Percentiles rank a stretch among this genome's conserved stretches.
phyloP scores from a whole-genome alignment of 1,140 invertebrate genomes.

The Diorhabda carinulata region DNA sequence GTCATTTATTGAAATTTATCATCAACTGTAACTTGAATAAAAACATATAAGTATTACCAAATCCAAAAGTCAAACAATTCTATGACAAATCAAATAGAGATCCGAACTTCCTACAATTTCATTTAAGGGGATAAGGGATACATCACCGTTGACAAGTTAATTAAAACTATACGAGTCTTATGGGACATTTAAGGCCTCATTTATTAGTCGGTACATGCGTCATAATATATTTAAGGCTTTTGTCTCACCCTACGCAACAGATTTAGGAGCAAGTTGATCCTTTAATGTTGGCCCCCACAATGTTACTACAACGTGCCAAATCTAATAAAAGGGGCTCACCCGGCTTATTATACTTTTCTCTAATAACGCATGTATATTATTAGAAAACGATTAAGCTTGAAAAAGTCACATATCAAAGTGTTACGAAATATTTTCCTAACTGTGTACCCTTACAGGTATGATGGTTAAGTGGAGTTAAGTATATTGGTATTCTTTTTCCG shows the following conservation, averaged over 20 bases:
- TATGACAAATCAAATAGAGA: neutral
- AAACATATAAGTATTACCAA: too few species aligned
- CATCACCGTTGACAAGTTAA: conserved; percentile 17
- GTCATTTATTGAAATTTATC: too few species aligned
- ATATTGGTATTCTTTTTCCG: too few species aligned
- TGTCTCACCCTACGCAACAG: conserved; percentile 2
- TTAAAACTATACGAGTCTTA: conserved; percentile 16
- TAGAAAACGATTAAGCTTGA: too few species aligned
- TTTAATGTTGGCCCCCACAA: conserved; percentile 14
- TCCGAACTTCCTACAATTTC: neutral
- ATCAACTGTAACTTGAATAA: too few species aligned
- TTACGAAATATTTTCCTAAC: too few species aligned
- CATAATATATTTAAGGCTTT: conserved; percentile 19
- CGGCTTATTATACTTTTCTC: neutral
- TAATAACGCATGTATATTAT: too few species aligned
- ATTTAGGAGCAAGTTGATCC: conserved; percentile 11
- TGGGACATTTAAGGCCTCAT: conserved; percentile 12
- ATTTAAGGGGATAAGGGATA: conserved; percentile 6
- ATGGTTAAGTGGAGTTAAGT: too few species aligned
- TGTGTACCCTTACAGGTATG: too few species aligned
- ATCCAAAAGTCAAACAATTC: neutral
- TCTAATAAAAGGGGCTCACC: conserved; percentile 13
- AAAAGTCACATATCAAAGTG: too few species aligned
- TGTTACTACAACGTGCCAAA: conserved; percentile 13
- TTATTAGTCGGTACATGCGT: conserved; percentile 19